Percentiles rank a stretch among this genome's conserved stretches.
These are phyloP conservation scores for Ahaetulla prasina DNA, from an alignment of 2,113 vertebrate genomes.

Conservation along the genomic window DNA sequence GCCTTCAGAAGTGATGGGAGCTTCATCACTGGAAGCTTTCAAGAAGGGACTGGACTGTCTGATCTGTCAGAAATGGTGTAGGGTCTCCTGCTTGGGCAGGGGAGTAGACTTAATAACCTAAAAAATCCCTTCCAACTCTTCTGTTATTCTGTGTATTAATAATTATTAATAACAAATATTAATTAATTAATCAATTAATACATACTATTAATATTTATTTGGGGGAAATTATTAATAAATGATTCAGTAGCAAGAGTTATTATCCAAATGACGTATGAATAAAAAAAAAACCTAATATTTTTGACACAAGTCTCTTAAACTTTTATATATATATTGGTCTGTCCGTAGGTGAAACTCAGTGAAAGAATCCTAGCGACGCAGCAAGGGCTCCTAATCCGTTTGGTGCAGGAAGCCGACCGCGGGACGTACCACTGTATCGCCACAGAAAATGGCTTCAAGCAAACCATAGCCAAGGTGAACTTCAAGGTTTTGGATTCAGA, in stretches of 20 bases:
- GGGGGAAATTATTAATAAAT: too few species aligned
- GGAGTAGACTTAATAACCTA: too few species aligned
- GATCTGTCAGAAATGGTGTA: too few species aligned
- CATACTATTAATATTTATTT: too few species aligned
- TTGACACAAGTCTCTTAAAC: neutral
- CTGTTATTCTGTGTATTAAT: too few species aligned
- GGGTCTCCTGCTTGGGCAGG: too few species aligned
- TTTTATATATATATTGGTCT: neutral
- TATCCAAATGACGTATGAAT: neutral
- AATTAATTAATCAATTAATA: too few species aligned
- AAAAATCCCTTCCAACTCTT: too few species aligned
- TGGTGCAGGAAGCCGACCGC: constrained; percentile 82
- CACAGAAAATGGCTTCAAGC: constrained; percentile 92
- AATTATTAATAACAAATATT: too few species aligned
- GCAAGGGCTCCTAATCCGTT: constrained; percentile 89
- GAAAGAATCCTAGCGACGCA: constrained; percentile 87
- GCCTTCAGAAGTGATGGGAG: too few species aligned
- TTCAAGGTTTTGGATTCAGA: constrained; percentile 86
- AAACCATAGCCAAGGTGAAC: constrained; percentile 91
- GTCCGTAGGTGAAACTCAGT: constrained; percentile 83
- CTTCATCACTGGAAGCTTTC: too few species aligned
- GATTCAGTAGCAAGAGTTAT: neutral
- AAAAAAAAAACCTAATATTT: neutral
- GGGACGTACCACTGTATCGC: constrained; percentile 95
- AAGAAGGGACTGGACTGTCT: too few species aligned